Conservation (phyloP, 2,888 invertebrate genomes). For the Nasonia oneida region DNA sequence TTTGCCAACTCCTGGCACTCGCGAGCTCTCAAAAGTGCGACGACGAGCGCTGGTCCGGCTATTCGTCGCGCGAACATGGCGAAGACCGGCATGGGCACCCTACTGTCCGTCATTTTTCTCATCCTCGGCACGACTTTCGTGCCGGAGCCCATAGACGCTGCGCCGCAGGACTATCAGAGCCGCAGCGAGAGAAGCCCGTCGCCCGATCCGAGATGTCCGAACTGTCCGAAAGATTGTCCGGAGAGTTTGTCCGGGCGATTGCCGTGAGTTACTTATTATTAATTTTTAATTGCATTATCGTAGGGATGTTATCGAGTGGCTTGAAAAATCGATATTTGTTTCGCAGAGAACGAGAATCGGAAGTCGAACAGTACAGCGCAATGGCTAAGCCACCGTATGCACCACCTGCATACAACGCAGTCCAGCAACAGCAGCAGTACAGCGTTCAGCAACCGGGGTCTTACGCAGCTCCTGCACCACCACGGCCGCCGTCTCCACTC, state of each 20-base stretch:
- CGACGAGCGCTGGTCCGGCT: not conserved
- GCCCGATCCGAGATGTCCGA: conserved; percentile 20
- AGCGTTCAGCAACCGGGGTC: not conserved
- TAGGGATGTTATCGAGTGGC: not conserved
- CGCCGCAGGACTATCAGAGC: not conserved
- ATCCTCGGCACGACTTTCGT: conserved; percentile 13
- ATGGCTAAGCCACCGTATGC: not conserved
- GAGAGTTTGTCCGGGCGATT: conserved; percentile 19
- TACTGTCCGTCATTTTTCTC: conserved; percentile 17
- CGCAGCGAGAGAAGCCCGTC: not conserved
- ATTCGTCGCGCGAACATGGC: conserved; percentile 39
- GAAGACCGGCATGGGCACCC: conserved; percentile 6
- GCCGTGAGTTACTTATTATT: conserved; percentile 15
- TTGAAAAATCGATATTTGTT: not conserved
- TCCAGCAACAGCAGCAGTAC: not conserved
- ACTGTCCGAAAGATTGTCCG: conserved; percentile 39
- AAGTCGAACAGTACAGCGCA: not conserved
- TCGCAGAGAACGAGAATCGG: not conserved
- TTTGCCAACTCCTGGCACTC: conserved; percentile 12
- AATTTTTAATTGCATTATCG: not conserved
- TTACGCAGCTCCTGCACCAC: not conserved
- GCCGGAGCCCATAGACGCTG: conserved; percentile 29
- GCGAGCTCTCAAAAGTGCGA: conserved; percentile 35
- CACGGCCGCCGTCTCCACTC: no score
- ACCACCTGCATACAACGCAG: not conserved